Conservation (phyloP, 2,888 invertebrate species). For the Nephrotoma guestfalica region DNA sequence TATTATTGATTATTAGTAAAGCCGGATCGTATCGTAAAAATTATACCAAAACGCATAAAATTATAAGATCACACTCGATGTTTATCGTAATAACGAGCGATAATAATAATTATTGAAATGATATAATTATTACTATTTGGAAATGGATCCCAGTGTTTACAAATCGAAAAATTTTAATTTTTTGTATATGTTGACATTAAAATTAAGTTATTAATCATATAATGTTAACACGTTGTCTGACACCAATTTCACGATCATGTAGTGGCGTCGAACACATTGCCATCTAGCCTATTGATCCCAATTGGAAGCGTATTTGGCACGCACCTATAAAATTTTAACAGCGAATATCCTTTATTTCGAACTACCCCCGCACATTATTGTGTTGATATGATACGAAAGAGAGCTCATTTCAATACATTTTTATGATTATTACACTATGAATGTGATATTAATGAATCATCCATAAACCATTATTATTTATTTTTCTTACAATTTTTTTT, state of each 20-base stretch:
- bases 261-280: not conserved
- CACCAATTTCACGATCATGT: not conserved
- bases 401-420: not conserved
- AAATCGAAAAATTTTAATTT: not conserved
- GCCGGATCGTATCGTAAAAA: not conserved
- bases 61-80: not conserved
- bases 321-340: not conserved
- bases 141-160: not conserved
- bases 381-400: not conserved
- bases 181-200: not conserved
- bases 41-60: not conserved
- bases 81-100: not conserved
- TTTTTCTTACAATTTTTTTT: constrained; percentile 1
- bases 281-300: not conserved
- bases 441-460: constrained; percentile 4
- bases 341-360: not conserved
- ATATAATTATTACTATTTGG: not conserved
- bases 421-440: not conserved
- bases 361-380: not conserved
- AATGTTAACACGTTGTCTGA: not conserved
- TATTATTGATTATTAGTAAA: not conserved
- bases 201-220: not conserved
- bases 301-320: not conserved
- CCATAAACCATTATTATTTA: constrained; percentile 5
- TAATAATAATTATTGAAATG: not conserved